Evolutionary conservation across 2,113 vertebrate genomes (phyloP).

Genomic region (Pelodiscus sinensis): DNA sequence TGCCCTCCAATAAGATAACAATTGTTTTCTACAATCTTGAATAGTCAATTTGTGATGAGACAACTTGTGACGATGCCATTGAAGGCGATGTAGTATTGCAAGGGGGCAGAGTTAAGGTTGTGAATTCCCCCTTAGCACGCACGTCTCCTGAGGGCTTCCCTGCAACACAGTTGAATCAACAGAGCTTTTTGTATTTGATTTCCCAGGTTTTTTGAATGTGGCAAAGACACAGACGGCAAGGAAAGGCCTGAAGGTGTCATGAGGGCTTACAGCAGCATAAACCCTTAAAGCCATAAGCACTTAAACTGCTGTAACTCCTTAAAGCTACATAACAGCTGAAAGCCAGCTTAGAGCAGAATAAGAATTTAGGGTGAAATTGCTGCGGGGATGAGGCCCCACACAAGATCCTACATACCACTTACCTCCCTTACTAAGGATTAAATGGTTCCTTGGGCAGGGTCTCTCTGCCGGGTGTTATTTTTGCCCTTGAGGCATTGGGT

Average conservation of each 20-base stretch:
- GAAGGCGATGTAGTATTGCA: neutral
- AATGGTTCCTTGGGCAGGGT: too few species aligned
- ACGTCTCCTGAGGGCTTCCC: neutral
- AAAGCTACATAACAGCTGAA: neutral
- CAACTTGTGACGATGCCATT: fast-evolving
- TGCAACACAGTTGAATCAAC: neutral
- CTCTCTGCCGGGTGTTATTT: neutral
- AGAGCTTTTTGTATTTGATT: neutral
- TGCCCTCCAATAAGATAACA: neutral
- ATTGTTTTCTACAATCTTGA: neutral
- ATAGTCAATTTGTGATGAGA: neutral
- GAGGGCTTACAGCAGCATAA: neutral
- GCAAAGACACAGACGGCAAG: neutral
- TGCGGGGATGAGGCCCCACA: neutral
- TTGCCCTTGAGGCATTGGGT: neutral
- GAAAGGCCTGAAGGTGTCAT: neutral
- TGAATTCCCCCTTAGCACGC: fast-evolving
- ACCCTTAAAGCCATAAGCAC: neutral
- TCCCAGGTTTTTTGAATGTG: neutral
- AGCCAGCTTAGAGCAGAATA: neutral
- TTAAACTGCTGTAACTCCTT: neutral
- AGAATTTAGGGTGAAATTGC: neutral
- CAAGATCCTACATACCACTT: neutral
- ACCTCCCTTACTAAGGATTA: neutral
- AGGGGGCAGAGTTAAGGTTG: neutral